phyloP scores from a whole-genome alignment of 2,113 vertebrate species.

The Vulpes lagopus region DNA sequence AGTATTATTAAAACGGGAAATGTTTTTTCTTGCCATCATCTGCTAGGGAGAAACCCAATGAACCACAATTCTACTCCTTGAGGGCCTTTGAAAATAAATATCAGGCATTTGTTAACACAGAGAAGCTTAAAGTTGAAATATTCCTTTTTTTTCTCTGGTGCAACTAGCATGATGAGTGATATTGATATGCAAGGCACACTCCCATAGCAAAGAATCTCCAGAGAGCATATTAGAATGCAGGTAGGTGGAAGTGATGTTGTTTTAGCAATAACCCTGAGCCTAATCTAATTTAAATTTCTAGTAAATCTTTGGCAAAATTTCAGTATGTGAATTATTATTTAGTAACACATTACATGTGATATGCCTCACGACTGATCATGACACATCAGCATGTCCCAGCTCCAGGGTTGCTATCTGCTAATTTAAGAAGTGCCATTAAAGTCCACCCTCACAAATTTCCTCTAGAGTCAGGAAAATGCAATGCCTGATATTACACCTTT shows the following conservation, averaged over 20 bases:
- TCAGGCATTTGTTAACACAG: not conserved
- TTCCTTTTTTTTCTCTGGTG: not conserved
- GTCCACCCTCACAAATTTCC: not conserved
- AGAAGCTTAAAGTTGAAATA: not conserved
- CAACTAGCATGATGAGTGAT: not conserved
- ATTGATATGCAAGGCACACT: not conserved
- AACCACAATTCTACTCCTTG: not conserved
- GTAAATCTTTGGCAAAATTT: constrained; percentile 34
- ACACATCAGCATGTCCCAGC: not conserved
- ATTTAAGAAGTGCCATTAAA: not conserved
- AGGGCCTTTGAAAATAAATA: constrained; percentile 2
- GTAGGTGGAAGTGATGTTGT: not conserved
- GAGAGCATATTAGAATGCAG: not conserved
- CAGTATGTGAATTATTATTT: constrained; percentile 4
- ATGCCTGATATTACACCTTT: not conserved
- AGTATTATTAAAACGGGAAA: not conserved
- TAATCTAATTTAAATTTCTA: constrained; percentile 32
- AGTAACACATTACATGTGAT: not conserved
- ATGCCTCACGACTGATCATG: not conserved
- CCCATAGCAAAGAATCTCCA: not conserved
- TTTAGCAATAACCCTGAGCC: not conserved
- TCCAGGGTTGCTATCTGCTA: not conserved
- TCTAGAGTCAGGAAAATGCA: not conserved
- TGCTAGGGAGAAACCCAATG: not conserved
- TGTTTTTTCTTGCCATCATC: not conserved